These are phyloP conservation scores for Gymnoscopelus microlampas DNA, from an alignment of 2,797 vertebrate species.

Conservation along the genomic window DNA sequence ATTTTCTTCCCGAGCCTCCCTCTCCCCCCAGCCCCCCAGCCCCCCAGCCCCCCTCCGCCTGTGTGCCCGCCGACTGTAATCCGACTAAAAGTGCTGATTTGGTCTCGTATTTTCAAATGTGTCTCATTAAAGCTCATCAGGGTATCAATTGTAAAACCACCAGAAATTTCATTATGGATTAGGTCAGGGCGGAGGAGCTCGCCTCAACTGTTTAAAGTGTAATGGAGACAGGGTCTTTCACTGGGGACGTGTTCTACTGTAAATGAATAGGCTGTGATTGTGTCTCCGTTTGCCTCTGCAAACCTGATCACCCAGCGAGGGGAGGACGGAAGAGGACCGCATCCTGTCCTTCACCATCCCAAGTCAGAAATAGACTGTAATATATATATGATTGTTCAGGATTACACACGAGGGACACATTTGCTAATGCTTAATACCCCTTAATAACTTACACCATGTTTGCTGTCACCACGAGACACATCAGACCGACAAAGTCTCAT, in stretches of 20 bases:
- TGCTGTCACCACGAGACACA: slow-evolving; percentile 23
- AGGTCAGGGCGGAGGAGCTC: slow-evolving; percentile 1
- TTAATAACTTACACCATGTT: slow-evolving; percentile 27
- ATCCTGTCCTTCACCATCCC: slow-evolving; percentile 35
- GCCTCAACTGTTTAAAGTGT: slow-evolving; percentile 48
- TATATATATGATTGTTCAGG: background rate
- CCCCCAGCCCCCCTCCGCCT: background rate
- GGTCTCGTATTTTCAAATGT: slow-evolving; percentile 58
- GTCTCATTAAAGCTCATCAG: slow-evolving; percentile 71
- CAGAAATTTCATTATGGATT: slow-evolving; percentile 63
- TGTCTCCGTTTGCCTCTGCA: slow-evolving; percentile 2
- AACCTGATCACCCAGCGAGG: slow-evolving; percentile 32
- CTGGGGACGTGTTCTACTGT: slow-evolving; percentile 18
- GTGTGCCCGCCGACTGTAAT: slow-evolving; percentile 31
- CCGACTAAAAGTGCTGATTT: slow-evolving; percentile 67
- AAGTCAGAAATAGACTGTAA: slow-evolving; percentile 13
- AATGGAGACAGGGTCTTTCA: slow-evolving; percentile 31
- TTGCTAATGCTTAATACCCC: slow-evolving; percentile 49
- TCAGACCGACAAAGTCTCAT: slow-evolving; percentile 28
- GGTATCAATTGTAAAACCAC: slow-evolving; percentile 57
- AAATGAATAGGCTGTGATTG: slow-evolving; percentile 21
- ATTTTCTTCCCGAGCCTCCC: slow-evolving; percentile 2
- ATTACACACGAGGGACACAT: background rate
- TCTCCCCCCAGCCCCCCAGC: background rate
- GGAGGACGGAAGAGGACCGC: slow-evolving; percentile 14